These are phyloP conservation scores for Perodicticus potto DNA, from an alignment of 2,797 vertebrate genomes.

Conservation along the genomic window DNA sequence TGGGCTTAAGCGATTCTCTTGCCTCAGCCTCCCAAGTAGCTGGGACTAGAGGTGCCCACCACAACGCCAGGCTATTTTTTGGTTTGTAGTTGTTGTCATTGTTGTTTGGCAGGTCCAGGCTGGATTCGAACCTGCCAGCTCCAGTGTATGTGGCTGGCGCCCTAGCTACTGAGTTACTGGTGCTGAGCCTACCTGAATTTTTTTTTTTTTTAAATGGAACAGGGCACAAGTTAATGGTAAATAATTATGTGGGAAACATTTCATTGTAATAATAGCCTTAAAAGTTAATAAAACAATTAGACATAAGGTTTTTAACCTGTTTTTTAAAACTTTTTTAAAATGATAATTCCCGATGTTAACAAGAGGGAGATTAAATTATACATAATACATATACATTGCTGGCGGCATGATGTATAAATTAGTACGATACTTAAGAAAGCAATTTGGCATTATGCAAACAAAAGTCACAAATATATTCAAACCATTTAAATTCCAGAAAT, in stretches of 20 bases:
- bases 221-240: not conserved
- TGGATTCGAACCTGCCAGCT: no score
- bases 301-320: not conserved
- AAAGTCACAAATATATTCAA: constrained; percentile 11
- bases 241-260: constrained; percentile 14
- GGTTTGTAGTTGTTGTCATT: no score
- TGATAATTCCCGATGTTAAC: not conserved
- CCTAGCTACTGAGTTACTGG: no score
- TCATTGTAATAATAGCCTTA: not conserved
- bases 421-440: not conserved
- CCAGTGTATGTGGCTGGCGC: no score
- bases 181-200: no score
- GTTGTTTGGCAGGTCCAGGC: no score
- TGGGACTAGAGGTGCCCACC: no score
- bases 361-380: constrained; percentile 31
- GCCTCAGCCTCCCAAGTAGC: no score
- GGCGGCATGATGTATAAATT: not conserved
- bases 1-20: no score
- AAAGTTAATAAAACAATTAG: constrained; percentile 38
- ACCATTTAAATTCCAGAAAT: constrained; percentile 6
- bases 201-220: not conserved
- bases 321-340: not conserved
- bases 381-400: not conserved
- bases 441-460: not conserved
- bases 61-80: no score